Conservation (phyloP, 2,113 vertebrate species). For the Mustela nigripes region DNA sequence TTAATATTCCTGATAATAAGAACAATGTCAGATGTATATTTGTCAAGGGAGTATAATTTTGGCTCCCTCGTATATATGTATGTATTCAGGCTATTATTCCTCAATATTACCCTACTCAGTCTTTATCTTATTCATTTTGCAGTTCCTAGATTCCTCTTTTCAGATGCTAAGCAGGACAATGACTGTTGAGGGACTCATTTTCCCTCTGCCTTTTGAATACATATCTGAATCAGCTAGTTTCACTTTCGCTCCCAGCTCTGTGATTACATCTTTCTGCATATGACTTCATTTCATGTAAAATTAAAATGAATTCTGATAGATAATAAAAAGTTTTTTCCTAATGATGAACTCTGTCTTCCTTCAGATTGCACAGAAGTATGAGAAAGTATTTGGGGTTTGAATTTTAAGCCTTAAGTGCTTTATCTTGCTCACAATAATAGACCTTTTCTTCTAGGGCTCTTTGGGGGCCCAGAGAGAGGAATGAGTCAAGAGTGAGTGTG, state of each 20-base stretch:
- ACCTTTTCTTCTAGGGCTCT: neutral
- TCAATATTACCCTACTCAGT: neutral
- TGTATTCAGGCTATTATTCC: neutral
- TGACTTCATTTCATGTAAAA: neutral
- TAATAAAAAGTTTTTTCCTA: neutral
- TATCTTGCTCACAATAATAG: neutral
- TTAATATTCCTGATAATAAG: neutral
- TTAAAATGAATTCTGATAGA: conserved; percentile 5
- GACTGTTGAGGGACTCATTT: neutral
- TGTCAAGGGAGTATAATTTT: neutral
- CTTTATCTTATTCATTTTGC: neutral
- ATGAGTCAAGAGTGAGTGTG: neutral
- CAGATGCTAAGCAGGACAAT: neutral
- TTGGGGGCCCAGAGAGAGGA: neutral
- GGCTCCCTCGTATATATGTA: neutral
- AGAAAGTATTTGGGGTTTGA: neutral
- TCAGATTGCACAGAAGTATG: neutral
- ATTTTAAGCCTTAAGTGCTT: neutral
- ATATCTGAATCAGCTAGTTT: neutral
- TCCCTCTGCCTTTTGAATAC: neutral
- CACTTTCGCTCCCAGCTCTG: neutral
- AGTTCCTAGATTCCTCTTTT: neutral
- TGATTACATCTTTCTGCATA: neutral
- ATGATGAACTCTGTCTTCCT: neutral
- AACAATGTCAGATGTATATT: neutral